Evolutionary conservation across 2,888 invertebrate genomes (phyloP).

Genomic region (Tenthredo livida): DNA sequence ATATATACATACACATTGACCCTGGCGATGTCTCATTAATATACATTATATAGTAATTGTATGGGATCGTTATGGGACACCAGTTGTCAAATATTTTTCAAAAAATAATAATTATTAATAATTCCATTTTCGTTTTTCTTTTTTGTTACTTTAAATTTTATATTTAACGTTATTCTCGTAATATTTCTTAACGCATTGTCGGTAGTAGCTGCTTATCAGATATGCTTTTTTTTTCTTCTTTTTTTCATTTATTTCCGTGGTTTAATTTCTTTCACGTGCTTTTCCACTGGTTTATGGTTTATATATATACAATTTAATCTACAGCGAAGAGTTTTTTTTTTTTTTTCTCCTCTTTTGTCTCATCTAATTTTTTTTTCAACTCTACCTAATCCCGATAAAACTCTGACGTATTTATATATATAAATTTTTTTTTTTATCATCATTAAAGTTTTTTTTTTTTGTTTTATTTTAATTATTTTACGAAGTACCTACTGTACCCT

Average conservation of each 20-base stretch:
- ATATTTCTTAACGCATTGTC: background rate
- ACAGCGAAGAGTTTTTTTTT: constrained; percentile 36
- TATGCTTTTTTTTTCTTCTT: background rate
- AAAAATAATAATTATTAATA: too few relatives aligned
- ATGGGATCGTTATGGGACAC: too few relatives aligned
- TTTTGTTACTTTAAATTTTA: too few relatives aligned
- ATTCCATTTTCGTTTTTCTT: background rate
- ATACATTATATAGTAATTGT: too few relatives aligned
- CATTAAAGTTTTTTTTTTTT: too few relatives aligned
- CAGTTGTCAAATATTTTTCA: too few relatives aligned
- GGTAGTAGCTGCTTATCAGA: background rate
- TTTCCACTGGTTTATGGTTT: background rate
- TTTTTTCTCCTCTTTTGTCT: background rate
- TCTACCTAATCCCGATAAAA: background rate
- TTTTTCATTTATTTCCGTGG: background rate
- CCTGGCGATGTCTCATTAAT: too few relatives aligned
- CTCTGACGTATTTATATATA: background rate
- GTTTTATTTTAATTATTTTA: too few relatives aligned
- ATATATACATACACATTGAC: too few relatives aligned
- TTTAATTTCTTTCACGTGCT: background rate
- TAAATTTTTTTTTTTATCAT: too few relatives aligned
- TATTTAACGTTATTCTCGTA: too few relatives aligned
- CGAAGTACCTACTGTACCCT: too few relatives aligned
- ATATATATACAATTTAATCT: background rate
- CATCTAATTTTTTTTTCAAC: constrained; percentile 12